Base-by-base conservation (phyloP, 2,113 vertebrate genomes). In the Oncorhynchus nerka region DNA sequence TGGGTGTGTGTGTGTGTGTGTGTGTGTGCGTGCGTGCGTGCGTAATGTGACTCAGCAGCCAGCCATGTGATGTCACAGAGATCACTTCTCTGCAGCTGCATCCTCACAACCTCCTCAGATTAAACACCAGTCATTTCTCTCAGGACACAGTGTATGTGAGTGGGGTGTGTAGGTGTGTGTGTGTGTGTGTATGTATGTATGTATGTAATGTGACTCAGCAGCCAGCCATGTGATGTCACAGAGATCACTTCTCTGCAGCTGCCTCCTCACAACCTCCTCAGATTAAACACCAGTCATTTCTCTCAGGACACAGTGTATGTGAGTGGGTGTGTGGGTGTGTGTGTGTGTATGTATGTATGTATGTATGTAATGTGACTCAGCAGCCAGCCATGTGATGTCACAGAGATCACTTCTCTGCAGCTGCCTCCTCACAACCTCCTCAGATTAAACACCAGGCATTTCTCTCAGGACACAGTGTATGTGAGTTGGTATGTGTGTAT, bases 71-170 rank as follows among this genome's bases (percentile, higher is more conserved):
- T 51, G 62, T 74, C 76, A 48, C 71, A 76, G 66, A 51, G 78
- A 81, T 85, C 82, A 85, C 85, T 88, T 79, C 48, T 61, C 68
- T 74, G 76, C 87, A 90, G 90, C 88, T 88, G 87, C 73, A 86
- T 76, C 76, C 71, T 85, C 80, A 80, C 80, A 70, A 81, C 62
- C 9, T 73, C 62, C 51, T 70, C 55, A 81, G 86, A 89, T 89
- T 90, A 85, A 85, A 55, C 28, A 55, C 34, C 82, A 84, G 80
- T 86, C 77, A 81, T 82, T 66, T 79, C 22, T 59, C 62, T 66
- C 62, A 16, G 12, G 49, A 55, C 49, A 4, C 13, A 4, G 1
- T 51, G 49, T 55, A 5, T 55, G 49, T 55, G 49, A 0, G 13
- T n/a, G n/a, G n/a, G n/a, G n/a, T n/a, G n/a, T n/a, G n/a, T n/a